Evolutionary conservation across 2,113 vertebrate species (phyloP), one percentile per base, ranked within the genome.

Genomic region (Arothron firmamentum): DNA sequence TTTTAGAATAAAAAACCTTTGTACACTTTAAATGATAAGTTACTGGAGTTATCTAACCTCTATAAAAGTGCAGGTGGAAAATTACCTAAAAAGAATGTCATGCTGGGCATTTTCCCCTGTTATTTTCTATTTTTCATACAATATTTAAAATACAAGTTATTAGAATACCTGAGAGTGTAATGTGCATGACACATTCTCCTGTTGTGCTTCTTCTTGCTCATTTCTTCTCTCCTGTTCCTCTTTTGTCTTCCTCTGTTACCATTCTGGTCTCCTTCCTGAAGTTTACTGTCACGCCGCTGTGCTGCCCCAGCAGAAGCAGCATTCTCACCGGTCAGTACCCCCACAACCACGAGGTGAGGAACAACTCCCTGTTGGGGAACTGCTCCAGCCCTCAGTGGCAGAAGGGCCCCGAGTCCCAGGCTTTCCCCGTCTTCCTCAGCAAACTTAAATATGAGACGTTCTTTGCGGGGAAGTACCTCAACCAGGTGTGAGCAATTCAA

Each of bases 291-390:
- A 84, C 90, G 1, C 91, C 92, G 0, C 83, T 93, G 65, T 92
- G 92, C 82, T 93, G 92, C 75, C 91, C 92, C 23, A 93, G 92
- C 56, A 78, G 91, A 16, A 90, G 91, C 80, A 91, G 91, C 70
- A 79, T 93, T 17, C 25, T 93, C 46, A 88, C 88, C 0, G 91
- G 92, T 1, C 88, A 38, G 41, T 93, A 93, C 77, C 90, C 90
- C 7, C 92, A 93, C 84, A 93, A 93, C 81, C 90, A 92, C 67
- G 70, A 67, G 66, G 92, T 92, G 64, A 78, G 81, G 46, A 93
- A 93, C 81, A 92, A 93, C 84, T 91, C 90, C 0, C 56, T 91
- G 58, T 67, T 67, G 0, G 92, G 92, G 17, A 92, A 92, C 89
- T 93, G 92, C 79, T 92, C 91, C 79, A 90, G 91, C 58, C 1